Conservation (phyloP, 2,888 invertebrate species). For the Drosophila subquinaria region DNA sequence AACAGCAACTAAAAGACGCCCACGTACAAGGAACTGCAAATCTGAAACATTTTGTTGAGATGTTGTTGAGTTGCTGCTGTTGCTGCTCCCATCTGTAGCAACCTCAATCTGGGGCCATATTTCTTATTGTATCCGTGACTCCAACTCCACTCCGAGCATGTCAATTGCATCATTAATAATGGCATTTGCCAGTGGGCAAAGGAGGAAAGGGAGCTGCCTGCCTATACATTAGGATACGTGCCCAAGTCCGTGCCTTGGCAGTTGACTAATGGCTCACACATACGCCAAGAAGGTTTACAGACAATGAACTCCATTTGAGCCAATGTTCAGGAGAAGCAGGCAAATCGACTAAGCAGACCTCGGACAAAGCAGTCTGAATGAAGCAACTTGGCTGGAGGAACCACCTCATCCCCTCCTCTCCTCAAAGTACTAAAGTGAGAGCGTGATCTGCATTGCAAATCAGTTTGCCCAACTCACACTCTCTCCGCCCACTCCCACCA, state of each 20-base stretch:
- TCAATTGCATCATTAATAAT: constrained; percentile 80
- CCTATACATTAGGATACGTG: constrained; percentile 47
- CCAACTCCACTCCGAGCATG: constrained; percentile 49
- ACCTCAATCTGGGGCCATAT: constrained; percentile 44
- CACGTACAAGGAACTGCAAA: constrained; percentile 13
- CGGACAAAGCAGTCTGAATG: constrained; percentile 18
- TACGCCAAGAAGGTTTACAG: constrained; percentile 46
- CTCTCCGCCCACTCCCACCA: neutral
- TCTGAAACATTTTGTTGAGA: constrained; percentile 36
- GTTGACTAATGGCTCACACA: constrained; percentile 58
- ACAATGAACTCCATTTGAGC: constrained; percentile 56
- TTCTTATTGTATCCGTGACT: constrained; percentile 38
- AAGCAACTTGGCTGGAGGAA: constrained; percentile 17
- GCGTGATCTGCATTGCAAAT: constrained; percentile 61
- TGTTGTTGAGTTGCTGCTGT: constrained; percentile 29
- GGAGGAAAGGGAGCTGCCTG: constrained; percentile 8
- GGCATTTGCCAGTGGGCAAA: constrained; percentile 45
- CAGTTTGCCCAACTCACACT: neutral
- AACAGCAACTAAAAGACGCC: constrained; percentile 5
- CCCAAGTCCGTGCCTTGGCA: constrained; percentile 27
- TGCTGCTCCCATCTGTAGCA: constrained; percentile 7
- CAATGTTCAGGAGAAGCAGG: constrained; percentile 3
- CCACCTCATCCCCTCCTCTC: neutral
- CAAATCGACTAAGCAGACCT: constrained; percentile 9
- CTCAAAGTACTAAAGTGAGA: constrained; percentile 26